These are phyloP conservation scores for Volucella zonaria DNA, from an alignment of 2,888 invertebrate species.

Conservation along the genomic window DNA sequence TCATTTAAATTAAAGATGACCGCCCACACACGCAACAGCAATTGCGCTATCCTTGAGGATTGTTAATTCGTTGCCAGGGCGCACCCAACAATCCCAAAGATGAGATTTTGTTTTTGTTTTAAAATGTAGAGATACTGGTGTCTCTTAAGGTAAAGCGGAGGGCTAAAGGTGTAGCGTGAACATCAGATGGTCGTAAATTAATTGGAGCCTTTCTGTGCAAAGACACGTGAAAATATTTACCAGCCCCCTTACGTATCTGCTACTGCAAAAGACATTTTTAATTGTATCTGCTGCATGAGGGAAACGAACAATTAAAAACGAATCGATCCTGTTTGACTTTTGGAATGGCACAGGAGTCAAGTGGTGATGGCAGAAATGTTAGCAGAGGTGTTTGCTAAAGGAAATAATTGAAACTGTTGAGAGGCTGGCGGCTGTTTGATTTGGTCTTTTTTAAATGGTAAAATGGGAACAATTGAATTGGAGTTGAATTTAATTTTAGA, in stretches of 20 bases:
- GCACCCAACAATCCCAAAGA: conserved; percentile 50
- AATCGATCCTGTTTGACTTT: conserved; percentile 62
- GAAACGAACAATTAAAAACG: conserved; percentile 53
- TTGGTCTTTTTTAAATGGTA: no score
- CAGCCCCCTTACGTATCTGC: not conserved
- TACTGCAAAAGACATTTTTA: conserved; percentile 19
- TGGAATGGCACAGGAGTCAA: conserved; percentile 54
- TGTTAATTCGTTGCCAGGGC: conserved; percentile 10
- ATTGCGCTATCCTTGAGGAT: conserved; percentile 14
- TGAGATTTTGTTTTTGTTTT: conserved; percentile 42
- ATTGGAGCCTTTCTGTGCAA: conserved; percentile 58
- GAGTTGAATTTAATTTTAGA: not conserved
- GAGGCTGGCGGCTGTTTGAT: no score
- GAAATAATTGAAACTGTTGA: conserved; percentile 33
- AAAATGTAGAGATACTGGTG: no score
- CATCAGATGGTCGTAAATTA: conserved; percentile 51
- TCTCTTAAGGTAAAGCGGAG: conserved; percentile 11
- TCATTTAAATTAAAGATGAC: conserved; percentile 73
- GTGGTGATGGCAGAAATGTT: conserved; percentile 33
- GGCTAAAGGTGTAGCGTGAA: conserved; percentile 41
- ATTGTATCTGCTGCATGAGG: conserved; percentile 33
- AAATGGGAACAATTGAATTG: not conserved
- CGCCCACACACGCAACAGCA: conserved; percentile 57
- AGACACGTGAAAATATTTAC: conserved; percentile 39
- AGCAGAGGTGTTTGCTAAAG: conserved; percentile 3